Conservation (phyloP, 2,113 vertebrate species). For the Centropus bengalensis region DNA sequence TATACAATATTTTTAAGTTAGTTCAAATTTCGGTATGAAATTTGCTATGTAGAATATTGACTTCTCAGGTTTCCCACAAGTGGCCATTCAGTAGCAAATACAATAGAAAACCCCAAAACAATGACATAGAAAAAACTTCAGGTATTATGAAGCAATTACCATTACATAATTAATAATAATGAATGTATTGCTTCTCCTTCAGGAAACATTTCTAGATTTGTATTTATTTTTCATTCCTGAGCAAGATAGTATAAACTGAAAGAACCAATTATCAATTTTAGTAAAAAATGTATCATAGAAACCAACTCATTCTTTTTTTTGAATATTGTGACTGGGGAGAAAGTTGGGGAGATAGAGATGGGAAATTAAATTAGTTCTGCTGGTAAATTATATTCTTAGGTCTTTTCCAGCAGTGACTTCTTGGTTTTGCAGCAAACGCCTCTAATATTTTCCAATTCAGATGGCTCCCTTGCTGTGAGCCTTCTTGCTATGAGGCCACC, state of each 20-base stretch:
- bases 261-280: neutral
- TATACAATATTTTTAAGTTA: neutral
- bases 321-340: neutral
- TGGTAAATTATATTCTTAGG: slow-evolving; percentile 34
- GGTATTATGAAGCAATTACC: neutral
- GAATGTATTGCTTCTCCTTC: neutral
- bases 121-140: neutral
- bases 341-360: slow-evolving; percentile 2
- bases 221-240: neutral
- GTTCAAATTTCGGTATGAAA: neutral
- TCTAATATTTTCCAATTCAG: slow-evolving; percentile 53
- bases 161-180: neutral
- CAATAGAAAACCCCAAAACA: neutral
- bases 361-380: slow-evolving; percentile 46
- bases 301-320: slow-evolving; percentile 5
- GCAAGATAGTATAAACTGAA: neutral
- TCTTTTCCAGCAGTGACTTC: slow-evolving; percentile 35
- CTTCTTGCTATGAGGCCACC: slow-evolving; percentile 43
- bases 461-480: slow-evolving; percentile 25
- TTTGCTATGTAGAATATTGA: neutral
- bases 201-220: neutral
- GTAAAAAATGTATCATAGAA: neutral
- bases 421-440: slow-evolving; percentile 8
- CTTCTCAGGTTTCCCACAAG: neutral
- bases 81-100: neutral